Conservation (phyloP, 1,140 invertebrate species). For the Chrysoperla carnea region DNA sequence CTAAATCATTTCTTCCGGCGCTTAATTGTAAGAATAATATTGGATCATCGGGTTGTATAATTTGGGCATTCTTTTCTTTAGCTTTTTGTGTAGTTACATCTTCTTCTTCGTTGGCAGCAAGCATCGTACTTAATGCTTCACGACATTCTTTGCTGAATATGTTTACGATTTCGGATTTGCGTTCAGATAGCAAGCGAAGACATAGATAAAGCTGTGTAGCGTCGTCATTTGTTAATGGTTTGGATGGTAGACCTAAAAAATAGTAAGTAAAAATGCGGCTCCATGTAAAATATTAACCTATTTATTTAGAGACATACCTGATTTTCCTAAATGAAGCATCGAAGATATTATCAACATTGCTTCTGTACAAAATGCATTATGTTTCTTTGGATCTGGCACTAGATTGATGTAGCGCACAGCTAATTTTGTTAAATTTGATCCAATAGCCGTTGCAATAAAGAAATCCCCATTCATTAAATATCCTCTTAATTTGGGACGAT, state of each 20-base stretch:
- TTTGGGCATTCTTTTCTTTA: constrained; percentile 48
- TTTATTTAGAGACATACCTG: constrained; percentile 20
- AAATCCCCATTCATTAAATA: constrained; percentile 91
- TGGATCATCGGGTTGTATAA: constrained; percentile 73
- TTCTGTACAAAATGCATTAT: constrained; percentile 59
- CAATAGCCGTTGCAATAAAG: constrained; percentile 84
- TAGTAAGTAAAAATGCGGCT: too few relatives aligned
- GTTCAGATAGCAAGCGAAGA: constrained; percentile 58
- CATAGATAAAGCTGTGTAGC: constrained; percentile 79
- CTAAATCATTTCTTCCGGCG: constrained; percentile 49
- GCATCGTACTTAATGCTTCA: constrained; percentile 67
- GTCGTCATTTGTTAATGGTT: constrained; percentile 90
- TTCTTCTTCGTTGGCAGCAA: constrained; percentile 64
- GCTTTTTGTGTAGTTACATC: constrained; percentile 34
- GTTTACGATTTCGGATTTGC: constrained; percentile 44
- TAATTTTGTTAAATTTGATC: constrained; percentile 82
- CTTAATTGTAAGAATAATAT: constrained; percentile 74
- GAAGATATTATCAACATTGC: constrained; percentile 78
- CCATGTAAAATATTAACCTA: too few relatives aligned
- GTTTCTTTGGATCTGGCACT: constrained; percentile 35
- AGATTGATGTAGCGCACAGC: constrained; percentile 51
- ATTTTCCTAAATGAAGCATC: constrained; percentile 71
- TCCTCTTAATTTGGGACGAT: constrained; percentile 63
- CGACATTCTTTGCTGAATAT: constrained; percentile 70
- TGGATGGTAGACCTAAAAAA: constrained; percentile 35